Evolutionary conservation across 2,888 invertebrate genomes (phyloP).

Genomic region (Iphiclides podalirius): DNA sequence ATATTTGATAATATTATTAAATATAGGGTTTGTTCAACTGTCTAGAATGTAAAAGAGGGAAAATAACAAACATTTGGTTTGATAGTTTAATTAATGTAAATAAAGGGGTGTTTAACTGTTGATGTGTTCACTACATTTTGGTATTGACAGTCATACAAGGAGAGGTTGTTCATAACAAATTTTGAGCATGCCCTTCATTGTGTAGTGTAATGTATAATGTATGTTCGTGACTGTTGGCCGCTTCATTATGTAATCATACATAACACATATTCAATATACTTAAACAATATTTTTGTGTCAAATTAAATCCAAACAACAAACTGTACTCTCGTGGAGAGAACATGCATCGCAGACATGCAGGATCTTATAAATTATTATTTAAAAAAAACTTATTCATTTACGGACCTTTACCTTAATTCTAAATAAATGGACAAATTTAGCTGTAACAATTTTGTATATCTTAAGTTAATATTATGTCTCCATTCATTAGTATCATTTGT

Average conservation of each 20-base stretch:
- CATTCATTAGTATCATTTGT: conserved; percentile 3
- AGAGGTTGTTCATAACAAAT: conserved; percentile 52
- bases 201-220: conserved; percentile 50
- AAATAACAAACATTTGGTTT: conserved; percentile 35
- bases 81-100: conserved; percentile 72
- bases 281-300: conserved; percentile 37
- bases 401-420: conserved; percentile 50
- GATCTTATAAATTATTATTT: conserved; percentile 40
- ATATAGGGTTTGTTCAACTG: conserved; percentile 23
- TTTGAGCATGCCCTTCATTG: conserved; percentile 71
- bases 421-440: conserved; percentile 45
- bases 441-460: conserved; percentile 34
- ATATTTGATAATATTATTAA: conserved; percentile 23
- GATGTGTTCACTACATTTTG: conserved; percentile 33
- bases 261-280: conserved; percentile 19
- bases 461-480: conserved; percentile 63
- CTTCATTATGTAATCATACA: conserved; percentile 11
- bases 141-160: conserved; percentile 58
- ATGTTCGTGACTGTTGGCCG: conserved; percentile 27
- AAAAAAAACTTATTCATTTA: conserved; percentile 59
- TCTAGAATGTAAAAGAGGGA: conserved; percentile 34
- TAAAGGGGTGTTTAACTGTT: conserved; percentile 27
- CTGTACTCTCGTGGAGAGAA: conserved; percentile 57
- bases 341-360: conserved; percentile 70
- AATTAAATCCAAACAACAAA: conserved; percentile 47